Conservation (phyloP, 1,140 invertebrate species). For the Varroa destructor region DNA sequence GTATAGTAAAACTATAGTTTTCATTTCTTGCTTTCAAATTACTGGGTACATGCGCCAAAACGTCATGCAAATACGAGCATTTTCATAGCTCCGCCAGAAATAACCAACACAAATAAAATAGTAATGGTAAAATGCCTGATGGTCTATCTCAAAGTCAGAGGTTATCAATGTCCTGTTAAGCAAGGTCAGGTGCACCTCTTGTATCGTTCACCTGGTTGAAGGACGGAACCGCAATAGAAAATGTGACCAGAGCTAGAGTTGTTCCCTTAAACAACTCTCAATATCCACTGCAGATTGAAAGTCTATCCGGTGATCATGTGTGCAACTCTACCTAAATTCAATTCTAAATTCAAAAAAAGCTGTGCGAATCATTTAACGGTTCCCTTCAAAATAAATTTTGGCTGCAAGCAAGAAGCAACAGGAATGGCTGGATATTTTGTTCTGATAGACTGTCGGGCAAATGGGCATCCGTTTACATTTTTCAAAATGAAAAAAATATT, state of each 20-base stretch:
- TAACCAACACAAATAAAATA: background rate
- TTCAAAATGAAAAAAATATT: constrained; percentile 26
- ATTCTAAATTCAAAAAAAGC: too few species aligned
- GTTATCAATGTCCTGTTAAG: constrained; percentile 40
- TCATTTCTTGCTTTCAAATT: too few species aligned
- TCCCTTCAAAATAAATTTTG: too few species aligned
- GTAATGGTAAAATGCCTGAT: background rate
- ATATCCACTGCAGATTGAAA: constrained; percentile 7
- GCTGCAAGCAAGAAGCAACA: background rate
- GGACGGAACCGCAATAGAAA: constrained; percentile 43
- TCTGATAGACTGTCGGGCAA: constrained; percentile 30
- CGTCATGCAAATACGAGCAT: background rate
- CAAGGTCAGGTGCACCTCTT: constrained; percentile 40
- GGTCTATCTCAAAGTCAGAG: constrained; percentile 33
- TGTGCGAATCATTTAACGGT: too few species aligned
- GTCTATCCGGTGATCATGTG: background rate
- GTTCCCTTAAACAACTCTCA: background rate
- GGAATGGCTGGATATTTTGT: constrained; percentile 12
- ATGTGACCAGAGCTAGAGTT: background rate
- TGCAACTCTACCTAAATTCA: too few species aligned
- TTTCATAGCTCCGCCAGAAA: constrained; percentile 16
- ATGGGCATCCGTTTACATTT: constrained; percentile 31
- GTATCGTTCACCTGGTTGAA: constrained; percentile 49
- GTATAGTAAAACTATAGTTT: background rate
- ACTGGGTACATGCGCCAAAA: too few species aligned